A percentile compares a stretch with the other conserved stretches of the same genome.
Evolutionary conservation across 64 coral and sea anemone species (phyloP).

Genomic region (Pachyseris speciosa): DNA sequence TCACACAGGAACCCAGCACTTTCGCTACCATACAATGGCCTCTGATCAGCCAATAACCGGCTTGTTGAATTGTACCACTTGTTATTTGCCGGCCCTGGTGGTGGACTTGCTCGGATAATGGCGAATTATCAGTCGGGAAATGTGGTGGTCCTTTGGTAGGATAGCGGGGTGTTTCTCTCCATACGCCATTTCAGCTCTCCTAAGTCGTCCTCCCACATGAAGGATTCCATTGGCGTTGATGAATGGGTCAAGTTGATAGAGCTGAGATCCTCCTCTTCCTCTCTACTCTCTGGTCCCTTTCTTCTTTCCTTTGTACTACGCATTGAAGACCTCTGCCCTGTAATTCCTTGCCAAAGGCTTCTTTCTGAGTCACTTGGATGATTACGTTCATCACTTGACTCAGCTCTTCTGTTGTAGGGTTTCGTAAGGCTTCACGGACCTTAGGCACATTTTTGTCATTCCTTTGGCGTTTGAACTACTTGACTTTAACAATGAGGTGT

Average conservation of each 20-base stretch:
- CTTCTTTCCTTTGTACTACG: background rate
- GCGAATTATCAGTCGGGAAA: background rate
- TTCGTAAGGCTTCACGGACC: background rate
- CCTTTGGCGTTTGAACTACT: constrained; percentile 7
- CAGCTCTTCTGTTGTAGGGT: background rate
- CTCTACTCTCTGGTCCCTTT: background rate
- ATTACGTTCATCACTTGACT: background rate
- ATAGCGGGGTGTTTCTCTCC: constrained; percentile 9
- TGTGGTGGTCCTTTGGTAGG: background rate
- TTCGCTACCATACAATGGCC: background rate
- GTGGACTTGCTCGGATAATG: background rate
- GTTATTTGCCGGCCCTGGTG: constrained; percentile 11
- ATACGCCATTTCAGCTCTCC: background rate
- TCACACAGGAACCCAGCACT: background rate
- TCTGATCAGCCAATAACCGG: background rate
- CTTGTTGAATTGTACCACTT: background rate
- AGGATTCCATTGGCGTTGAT: background rate
- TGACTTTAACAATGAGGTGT: constrained; percentile 30
- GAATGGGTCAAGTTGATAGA: background rate
- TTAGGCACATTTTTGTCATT: no score
- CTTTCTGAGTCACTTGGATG: background rate
- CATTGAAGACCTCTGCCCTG: background rate
- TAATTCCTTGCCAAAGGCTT: background rate
- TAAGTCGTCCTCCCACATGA: background rate
- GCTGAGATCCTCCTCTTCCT: background rate